Evolutionary conservation across 2,888 invertebrate species (phyloP), one percentile per base, ranked within the genome.

Genomic region (Crepidodera aurea): DNA sequence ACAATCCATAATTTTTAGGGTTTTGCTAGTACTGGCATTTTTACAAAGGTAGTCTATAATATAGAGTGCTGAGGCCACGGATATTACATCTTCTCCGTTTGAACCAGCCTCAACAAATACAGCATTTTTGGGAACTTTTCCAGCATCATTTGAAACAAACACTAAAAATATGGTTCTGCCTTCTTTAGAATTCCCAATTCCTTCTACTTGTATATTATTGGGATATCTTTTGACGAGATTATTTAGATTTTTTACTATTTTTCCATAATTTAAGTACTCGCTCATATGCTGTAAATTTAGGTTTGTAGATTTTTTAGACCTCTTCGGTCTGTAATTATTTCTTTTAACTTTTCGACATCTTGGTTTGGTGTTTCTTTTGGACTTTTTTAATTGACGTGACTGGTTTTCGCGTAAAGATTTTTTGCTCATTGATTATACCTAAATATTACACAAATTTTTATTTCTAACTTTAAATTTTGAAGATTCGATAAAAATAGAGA

Each of bases 31-130:
- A 29, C 19, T 27, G 8, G 25, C 48, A 29, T 48, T 25, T 29
- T 16, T 29, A 16, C 48, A 48, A 6, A 48, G 27, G 37, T 48
- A 48, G 10, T 57, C 19, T 1, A 57, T 57, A 8, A 57, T 48
- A 13, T 57, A 27, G 1, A 57, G 8, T 12, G 39, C 25, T 7
- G 48, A 18, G 5, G 48, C 39, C 18, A 57, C 27, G 3, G 57
- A 34, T 7, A 57, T 27, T 1, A 19, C 15, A 13, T 57, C 57
- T 39, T 27, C 27, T 8, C 57, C 57, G 15, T 39, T 27, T 10
- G 48, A 57, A 8, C 57, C 57, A 8, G 48, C 57, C 39, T 57
- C 57, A 1, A 57, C 48, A 29, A 57, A 57, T 10, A 57, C 27
- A 27, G 39, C 37, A 4, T 57, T 16, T 12, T 48, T 57, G 4